These are phyloP conservation scores for Theropithecus gelada DNA, from an alignment of 2,113 vertebrate genomes.

Conservation along the genomic window DNA sequence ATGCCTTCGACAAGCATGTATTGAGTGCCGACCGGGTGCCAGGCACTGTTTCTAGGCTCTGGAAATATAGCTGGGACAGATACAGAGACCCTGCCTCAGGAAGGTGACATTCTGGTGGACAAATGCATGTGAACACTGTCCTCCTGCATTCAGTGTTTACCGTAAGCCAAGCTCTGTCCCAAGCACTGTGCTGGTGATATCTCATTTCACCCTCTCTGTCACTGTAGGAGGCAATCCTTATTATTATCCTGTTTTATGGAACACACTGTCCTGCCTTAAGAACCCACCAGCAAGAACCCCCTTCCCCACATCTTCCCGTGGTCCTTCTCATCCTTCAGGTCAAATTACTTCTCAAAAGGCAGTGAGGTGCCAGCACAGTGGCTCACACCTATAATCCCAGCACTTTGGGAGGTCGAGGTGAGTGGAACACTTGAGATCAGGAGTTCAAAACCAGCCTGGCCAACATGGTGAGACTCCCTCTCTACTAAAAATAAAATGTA, in stretches of 20 bases:
- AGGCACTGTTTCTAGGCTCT: background rate
- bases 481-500: too few relatives aligned
- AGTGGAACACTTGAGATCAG: too few relatives aligned
- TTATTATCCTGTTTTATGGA: background rate
- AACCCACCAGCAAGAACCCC: background rate
- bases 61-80: fast-evolving
- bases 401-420: too few relatives aligned
- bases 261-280: background rate
- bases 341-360: background rate
- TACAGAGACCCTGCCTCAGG: background rate
- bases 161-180: background rate
- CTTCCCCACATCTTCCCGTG: background rate
- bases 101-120: background rate
- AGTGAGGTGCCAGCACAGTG: background rate
- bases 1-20: fast-evolving
- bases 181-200: fast-evolving
- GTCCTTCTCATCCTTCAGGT: background rate
- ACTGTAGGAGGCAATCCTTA: background rate
- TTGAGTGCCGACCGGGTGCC: background rate
- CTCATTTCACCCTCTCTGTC: background rate
- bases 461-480: too few relatives aligned
- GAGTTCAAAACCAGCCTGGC: too few relatives aligned
- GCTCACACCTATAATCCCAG: too few relatives aligned
- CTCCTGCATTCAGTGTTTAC: background rate
- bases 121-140: background rate